Conservation (phyloP, 2,113 vertebrate genomes). For the Mola mola region DNA sequence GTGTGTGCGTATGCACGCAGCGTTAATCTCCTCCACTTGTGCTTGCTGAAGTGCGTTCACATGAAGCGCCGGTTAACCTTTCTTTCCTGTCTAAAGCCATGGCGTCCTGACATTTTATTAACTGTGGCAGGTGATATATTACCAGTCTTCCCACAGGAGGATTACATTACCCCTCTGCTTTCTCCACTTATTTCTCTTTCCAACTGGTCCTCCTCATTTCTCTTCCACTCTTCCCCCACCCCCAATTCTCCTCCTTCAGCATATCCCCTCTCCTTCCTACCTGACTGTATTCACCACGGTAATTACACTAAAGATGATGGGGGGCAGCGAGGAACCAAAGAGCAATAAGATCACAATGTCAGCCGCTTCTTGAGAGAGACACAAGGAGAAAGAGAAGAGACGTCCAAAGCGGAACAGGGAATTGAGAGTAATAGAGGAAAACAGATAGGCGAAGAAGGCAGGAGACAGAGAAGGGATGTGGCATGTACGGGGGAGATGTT, state of each 20-base stretch:
- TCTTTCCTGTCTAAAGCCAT: conserved; percentile 63
- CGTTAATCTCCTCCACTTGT: conserved; percentile 53
- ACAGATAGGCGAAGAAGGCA: conserved; percentile 6
- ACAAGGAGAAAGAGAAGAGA: conserved; percentile 5
- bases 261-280: background rate
- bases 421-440: conserved; percentile 30
- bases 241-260: conserved; percentile 3
- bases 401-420: conserved; percentile 6
- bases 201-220: conserved; percentile 29
- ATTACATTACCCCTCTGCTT: conserved; percentile 68
- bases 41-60: conserved; percentile 66
- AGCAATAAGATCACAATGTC: conserved; percentile 23
- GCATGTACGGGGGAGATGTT: conserved; percentile 6
- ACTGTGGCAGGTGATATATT: conserved; percentile 79
- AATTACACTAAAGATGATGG: conserved; percentile 43
- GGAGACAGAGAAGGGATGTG: background rate
- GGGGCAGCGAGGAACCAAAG: conserved; percentile 17
- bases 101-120: conserved; percentile 74
- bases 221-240: conserved; percentile 7
- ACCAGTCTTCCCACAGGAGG: conserved; percentile 63
- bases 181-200: conserved; percentile 37
- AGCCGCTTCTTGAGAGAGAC: conserved; percentile 24
- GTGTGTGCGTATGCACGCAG: conserved; percentile 5
- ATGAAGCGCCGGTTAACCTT: conserved; percentile 78
- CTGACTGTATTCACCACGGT: conserved; percentile 37